A percentile compares a stretch with the other conserved stretches of the same genome.
These are phyloP conservation scores for Sylvilagus bachmani DNA, from an alignment of 2,113 vertebrate genomes.

Conservation along the genomic window DNA sequence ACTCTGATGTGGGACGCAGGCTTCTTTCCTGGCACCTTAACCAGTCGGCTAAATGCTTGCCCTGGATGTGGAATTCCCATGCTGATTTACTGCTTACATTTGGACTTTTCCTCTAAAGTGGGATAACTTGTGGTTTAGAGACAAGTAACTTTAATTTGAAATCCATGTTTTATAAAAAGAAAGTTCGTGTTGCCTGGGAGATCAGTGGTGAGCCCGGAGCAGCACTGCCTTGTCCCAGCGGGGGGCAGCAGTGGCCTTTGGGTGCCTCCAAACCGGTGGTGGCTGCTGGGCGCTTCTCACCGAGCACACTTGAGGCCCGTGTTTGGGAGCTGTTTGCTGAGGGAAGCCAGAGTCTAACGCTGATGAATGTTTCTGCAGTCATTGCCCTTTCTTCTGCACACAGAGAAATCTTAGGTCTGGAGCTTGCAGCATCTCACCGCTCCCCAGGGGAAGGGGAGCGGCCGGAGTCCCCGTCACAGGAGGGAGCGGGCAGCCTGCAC, in stretches of 20 bases:
- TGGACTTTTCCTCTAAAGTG: neutral
- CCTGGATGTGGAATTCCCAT: neutral
- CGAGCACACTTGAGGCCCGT: too few species aligned
- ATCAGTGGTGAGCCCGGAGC: neutral
- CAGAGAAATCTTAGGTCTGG: neutral
- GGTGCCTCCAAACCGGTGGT: neutral
- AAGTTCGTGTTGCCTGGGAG: neutral
- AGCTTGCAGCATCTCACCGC: neutral
- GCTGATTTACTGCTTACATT: neutral
- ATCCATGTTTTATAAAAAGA: neutral
- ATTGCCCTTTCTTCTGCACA: neutral
- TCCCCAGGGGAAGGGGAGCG: neutral
- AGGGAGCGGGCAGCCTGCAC: neutral
- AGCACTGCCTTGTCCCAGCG: neutral
- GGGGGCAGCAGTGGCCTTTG: constrained; percentile 70
- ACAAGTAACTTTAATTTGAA: constrained; percentile 7
- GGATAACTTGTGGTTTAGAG: neutral
- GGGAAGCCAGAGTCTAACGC: neutral
- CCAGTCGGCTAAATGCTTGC: too few species aligned
- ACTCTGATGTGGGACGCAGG: too few species aligned
- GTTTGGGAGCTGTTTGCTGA: neutral
- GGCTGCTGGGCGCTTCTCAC: too few species aligned
- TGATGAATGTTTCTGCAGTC: neutral
- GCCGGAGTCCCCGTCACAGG: rapidly evolving
- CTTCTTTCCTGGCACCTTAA: too few species aligned